A percentile compares a stretch with the other conserved stretches of the same genome.
phyloP scores from a whole-genome alignment of 1,140 invertebrate species.

The Megalopta genalis region DNA sequence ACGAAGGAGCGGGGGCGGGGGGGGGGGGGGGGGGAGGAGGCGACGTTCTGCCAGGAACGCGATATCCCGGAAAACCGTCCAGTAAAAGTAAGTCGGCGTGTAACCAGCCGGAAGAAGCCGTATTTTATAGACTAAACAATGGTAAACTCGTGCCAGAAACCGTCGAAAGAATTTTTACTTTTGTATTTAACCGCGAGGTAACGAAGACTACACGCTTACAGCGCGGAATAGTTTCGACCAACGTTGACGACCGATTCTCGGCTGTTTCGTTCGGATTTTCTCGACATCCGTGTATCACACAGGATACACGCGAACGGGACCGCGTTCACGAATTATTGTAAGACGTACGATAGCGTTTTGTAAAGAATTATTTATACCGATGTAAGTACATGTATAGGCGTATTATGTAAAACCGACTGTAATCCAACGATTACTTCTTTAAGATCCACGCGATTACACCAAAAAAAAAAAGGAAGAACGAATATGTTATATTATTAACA shows the following conservation, averaged over 20 bases:
- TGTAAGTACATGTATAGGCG: conserved; percentile 16
- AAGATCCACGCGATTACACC: conserved; percentile 13
- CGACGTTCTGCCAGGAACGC: conserved; percentile 21
- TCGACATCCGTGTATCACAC: neutral
- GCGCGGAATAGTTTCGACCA: conserved; percentile 1
- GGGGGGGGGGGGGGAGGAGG: too few species aligned
- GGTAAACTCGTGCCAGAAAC: conserved; percentile 8
- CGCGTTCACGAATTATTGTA: neutral
- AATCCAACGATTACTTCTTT: neutral
- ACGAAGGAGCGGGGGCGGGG: neutral
- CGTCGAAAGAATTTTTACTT: neutral
- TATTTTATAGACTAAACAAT: neutral
- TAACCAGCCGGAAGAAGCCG: neutral
- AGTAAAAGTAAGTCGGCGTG: conserved; percentile 27
- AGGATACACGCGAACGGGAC: neutral
- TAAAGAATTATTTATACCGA: conserved; percentile 26
- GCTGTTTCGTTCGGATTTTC: neutral
- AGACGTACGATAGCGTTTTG: neutral
- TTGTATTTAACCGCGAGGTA: conserved; percentile 10
- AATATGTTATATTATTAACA: conserved; percentile 29
- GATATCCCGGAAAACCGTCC: conserved; percentile 49
- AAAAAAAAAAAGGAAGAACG: conserved; percentile 4
- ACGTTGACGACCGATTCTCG: neutral
- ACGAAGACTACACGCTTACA: neutral
- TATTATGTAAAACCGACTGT: conserved; percentile 3